phyloP scores from a whole-genome alignment of 2,888 invertebrate species.

The Drosophila neutralis region DNA sequence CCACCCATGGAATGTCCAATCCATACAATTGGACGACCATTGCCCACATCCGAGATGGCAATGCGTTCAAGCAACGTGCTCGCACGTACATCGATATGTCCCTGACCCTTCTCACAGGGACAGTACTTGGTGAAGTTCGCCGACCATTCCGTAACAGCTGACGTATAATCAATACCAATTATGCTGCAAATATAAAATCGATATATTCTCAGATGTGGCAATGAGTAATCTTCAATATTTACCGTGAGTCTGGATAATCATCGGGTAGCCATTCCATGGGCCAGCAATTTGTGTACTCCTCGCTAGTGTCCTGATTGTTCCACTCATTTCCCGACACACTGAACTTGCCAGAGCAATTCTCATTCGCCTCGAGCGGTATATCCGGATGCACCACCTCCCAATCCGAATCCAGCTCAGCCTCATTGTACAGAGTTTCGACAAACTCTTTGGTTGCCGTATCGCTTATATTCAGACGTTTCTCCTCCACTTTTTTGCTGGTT shows the following conservation, averaged over 20 bases:
- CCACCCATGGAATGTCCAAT: constrained; percentile 99
- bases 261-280: constrained; percentile 96
- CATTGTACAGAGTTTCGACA: constrained; percentile 82
- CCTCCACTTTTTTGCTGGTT: constrained; percentile 68
- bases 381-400: constrained; percentile 85
- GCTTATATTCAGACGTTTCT: constrained; percentile 79
- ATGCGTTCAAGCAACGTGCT: constrained; percentile 89
- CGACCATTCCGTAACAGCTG: constrained; percentile 93
- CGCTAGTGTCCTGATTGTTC: constrained; percentile 81
- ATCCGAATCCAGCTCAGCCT: constrained; percentile 82
- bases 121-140: constrained; percentile 86
- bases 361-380: constrained; percentile 80
- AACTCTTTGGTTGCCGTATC: constrained; percentile 84
- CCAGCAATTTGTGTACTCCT: constrained; percentile 92
- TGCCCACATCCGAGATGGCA: constrained; percentile 91
- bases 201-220: constrained; percentile 76
- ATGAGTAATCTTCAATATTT: background rate
- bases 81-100: constrained; percentile 89
- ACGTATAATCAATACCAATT: constrained; percentile 95
- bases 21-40: constrained; percentile 92
- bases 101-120: constrained; percentile 85
- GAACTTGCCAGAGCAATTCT: constrained; percentile 85
- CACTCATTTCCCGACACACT: constrained; percentile 85
- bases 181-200: constrained; percentile 84
- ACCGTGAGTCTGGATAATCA: constrained; percentile 89